Conservation (phyloP, 2,113 vertebrate species). For the Apus apus region DNA sequence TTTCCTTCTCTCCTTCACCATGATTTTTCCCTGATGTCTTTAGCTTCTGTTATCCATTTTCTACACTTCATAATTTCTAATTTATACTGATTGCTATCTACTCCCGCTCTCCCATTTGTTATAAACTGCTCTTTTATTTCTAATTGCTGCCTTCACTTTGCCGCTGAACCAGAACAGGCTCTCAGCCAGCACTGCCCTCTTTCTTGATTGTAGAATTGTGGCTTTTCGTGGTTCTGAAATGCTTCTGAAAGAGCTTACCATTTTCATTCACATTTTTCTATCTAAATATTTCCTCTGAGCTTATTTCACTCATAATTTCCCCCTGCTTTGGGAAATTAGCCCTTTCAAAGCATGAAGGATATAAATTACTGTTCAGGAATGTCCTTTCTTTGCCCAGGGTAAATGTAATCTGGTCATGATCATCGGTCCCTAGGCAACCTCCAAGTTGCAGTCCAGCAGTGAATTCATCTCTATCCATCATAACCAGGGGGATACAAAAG, state of each 20-base stretch:
- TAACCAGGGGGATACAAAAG: not conserved
- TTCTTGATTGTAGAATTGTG: conserved; percentile 68
- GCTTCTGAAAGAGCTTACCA: conserved; percentile 60
- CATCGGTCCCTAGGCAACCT: conserved; percentile 56
- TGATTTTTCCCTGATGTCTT: conserved; percentile 55
- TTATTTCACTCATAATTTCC: conserved; percentile 65
- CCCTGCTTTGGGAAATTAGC: conserved; percentile 59
- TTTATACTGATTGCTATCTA: conserved; percentile 67
- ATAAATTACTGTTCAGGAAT: conserved; percentile 66
- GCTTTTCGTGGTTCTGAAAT: conserved; percentile 64
- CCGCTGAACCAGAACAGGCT: conserved; percentile 61
- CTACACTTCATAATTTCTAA: conserved; percentile 68
- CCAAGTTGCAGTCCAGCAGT: conserved; percentile 23
- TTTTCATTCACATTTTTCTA: conserved; percentile 72
- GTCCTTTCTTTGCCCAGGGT: conserved; percentile 52
- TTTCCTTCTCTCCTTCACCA: conserved; percentile 10
- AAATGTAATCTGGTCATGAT: conserved; percentile 62
- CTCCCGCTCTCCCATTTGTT: conserved; percentile 63
- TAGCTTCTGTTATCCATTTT: conserved; percentile 65
- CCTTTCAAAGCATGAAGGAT: conserved; percentile 60
- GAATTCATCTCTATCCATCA: conserved; percentile 46
- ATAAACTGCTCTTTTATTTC: conserved; percentile 69
- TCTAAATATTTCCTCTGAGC: conserved; percentile 54
- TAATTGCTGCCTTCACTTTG: conserved; percentile 67
- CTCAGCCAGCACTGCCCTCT: conserved; percentile 35